Conservation (phyloP, 2,888 invertebrate genomes). For the Urechis unicinctus region DNA sequence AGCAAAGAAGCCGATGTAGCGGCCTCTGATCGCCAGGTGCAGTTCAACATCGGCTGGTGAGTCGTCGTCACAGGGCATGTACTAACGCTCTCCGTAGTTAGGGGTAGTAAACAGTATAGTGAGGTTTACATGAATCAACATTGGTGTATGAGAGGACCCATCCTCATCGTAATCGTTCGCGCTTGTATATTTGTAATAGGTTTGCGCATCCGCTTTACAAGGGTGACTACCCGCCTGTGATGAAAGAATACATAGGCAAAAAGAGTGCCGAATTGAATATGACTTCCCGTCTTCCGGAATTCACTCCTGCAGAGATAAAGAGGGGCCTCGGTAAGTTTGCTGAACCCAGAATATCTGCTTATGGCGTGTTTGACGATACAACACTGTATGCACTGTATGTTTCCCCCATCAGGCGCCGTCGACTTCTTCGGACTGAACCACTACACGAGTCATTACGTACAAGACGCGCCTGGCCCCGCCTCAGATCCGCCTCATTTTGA, state of each 20-base stretch:
- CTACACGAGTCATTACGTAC: conserved; percentile 54
- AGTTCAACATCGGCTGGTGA: conserved; percentile 23
- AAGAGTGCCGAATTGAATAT: conserved; percentile 20
- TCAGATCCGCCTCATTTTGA: conserved; percentile 9
- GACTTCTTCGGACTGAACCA: conserved; percentile 70
- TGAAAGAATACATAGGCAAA: conserved; percentile 15
- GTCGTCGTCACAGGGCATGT: no score
- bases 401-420: conserved; percentile 58
- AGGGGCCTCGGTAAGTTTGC: conserved; percentile 27
- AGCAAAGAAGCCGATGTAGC: conserved; percentile 6
- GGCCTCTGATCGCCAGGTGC: conserved; percentile 15
- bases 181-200: no score
- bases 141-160: no score
- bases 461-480: conserved; percentile 1
- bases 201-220: no score
- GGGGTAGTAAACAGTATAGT: no score
- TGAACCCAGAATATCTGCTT: no score
- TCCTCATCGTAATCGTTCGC: no score
- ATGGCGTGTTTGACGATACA: no score
- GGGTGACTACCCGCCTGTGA: conserved; percentile 28
- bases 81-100: no score
- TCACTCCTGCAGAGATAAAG: conserved; percentile 22
- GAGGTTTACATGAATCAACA: no score
- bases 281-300: conserved; percentile 21
- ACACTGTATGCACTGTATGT: no score